These are phyloP conservation scores for Drosophila atroscutellata DNA, from an alignment of 2,888 invertebrate species.

Conservation along the genomic window DNA sequence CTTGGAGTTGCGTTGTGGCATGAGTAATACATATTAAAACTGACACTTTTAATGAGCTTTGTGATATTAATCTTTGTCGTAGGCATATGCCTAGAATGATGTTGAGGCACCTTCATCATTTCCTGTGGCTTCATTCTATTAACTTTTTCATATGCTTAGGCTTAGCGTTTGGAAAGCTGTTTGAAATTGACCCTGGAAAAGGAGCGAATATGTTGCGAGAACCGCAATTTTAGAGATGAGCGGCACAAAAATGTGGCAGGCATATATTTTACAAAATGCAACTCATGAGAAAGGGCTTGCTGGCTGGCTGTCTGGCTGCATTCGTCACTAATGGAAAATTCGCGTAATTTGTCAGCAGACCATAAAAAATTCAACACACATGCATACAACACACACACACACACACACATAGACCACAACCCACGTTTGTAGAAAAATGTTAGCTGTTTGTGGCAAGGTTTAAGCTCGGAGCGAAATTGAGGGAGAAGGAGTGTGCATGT, in stretches of 20 bases:
- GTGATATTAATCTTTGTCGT: slow-evolving; percentile 76
- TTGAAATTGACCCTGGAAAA: slow-evolving; percentile 53
- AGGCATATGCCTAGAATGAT: slow-evolving; percentile 39
- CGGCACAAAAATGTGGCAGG: slow-evolving; percentile 18
- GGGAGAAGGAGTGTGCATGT: neutral
- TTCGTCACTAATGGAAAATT: slow-evolving; percentile 72
- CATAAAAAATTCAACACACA: slow-evolving; percentile 61
- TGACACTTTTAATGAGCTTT: slow-evolving; percentile 80
- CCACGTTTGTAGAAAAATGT: slow-evolving; percentile 59
- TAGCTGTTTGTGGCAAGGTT: slow-evolving; percentile 47
- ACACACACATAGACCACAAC: slow-evolving; percentile 12
- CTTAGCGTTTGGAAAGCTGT: slow-evolving; percentile 41
- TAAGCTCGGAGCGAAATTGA: slow-evolving; percentile 3
- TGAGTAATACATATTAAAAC: slow-evolving; percentile 60
- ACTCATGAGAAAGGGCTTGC: slow-evolving; percentile 26
- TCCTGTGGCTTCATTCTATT: slow-evolving; percentile 48
- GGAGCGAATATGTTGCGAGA: neutral
- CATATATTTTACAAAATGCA: slow-evolving; percentile 33
- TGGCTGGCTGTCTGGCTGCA: slow-evolving; percentile 16
- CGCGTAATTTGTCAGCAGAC: slow-evolving; percentile 76
- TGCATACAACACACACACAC: slow-evolving; percentile 11
- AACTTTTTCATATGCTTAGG: slow-evolving; percentile 42
- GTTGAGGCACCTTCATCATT: slow-evolving; percentile 48
- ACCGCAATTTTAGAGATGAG: slow-evolving; percentile 6
- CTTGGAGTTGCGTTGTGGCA: slow-evolving; percentile 17